Conservation (phyloP, 2,797 vertebrate species). For the Garrulus glandarius region DNA sequence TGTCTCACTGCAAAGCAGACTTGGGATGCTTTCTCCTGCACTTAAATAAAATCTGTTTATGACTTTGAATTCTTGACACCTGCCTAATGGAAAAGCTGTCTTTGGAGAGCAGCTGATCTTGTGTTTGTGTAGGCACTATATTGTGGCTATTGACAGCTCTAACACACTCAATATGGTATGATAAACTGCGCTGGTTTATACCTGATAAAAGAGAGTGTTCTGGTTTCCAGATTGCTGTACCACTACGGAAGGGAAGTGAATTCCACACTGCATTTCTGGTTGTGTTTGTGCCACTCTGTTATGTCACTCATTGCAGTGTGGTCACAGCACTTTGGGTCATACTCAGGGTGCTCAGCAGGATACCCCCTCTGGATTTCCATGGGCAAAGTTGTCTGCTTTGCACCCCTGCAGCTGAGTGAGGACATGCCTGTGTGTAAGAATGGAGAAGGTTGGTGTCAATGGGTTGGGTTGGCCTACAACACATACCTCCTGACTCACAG, state of each 20-base stretch:
- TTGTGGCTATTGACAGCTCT: not conserved
- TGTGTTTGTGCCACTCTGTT: not conserved
- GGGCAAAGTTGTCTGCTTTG: rapidly evolving
- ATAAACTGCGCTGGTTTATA: not conserved
- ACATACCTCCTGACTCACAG: not conserved
- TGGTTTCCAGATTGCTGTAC: not conserved
- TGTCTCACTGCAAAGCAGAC: not conserved
- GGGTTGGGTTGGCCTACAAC: not conserved
- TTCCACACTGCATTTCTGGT: not conserved
- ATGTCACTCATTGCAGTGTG: rapidly evolving
- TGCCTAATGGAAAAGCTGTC: not conserved
- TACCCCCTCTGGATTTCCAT: not conserved
- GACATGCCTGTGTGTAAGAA: not conserved
- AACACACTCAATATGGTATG: not conserved
- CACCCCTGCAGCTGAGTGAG: not conserved
- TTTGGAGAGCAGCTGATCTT: not conserved
- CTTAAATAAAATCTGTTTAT: conserved; percentile 3
- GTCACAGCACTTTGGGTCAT: not conserved
- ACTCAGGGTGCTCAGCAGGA: not conserved
- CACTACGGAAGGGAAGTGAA: not conserved
- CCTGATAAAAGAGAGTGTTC: not conserved
- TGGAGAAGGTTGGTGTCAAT: not conserved
- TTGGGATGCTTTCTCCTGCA: not conserved
- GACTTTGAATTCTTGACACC: not conserved
- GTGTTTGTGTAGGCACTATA: not conserved